Evolutionary conservation across 1,140 invertebrate species (phyloP).

Genomic region (Notospermus geniculatus): DNA sequence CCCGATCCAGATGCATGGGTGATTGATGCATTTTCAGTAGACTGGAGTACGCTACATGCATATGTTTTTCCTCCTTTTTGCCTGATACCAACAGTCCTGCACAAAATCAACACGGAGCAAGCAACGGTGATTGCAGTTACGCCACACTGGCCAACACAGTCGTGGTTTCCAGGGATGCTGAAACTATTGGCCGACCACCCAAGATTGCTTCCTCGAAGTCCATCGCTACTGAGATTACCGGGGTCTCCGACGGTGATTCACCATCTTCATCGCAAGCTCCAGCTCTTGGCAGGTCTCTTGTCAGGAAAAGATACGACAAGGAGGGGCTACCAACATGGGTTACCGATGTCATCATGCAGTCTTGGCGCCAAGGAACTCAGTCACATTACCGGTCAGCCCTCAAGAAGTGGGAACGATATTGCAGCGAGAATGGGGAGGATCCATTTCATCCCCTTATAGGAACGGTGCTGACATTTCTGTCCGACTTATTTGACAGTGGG

Average conservation of each 20-base stretch:
- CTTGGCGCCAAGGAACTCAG: background rate
- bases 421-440: background rate
- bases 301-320: slow-evolving; percentile 17
- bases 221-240: slow-evolving; percentile 5
- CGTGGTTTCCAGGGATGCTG: slow-evolving; percentile 16
- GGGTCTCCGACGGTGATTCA: slow-evolving; percentile 11
- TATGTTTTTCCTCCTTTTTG: slow-evolving; percentile 25
- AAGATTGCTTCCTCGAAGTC: background rate
- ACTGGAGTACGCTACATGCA: slow-evolving; percentile 13
- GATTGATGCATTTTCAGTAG: slow-evolving; percentile 22
- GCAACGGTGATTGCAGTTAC: slow-evolving; percentile 12
- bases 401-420: background rate
- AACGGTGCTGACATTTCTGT: slow-evolving; percentile 3
- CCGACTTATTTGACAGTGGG: background rate
- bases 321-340: slow-evolving; percentile 9
- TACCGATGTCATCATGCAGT: background rate
- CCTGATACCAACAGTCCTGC: slow-evolving; percentile 11
- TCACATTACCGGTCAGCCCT: background rate
- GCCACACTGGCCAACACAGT: slow-evolving; percentile 22
- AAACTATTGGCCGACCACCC: slow-evolving; percentile 15
- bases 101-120: slow-evolving; percentile 13
- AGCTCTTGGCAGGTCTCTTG: slow-evolving; percentile 20
- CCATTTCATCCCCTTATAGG: background rate
- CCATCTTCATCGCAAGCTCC: slow-evolving; percentile 13
- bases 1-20: slow-evolving; percentile 23